A percentile compares a stretch with the other conserved stretches of the same genome.
phyloP scores from a whole-genome alignment of 2,888 invertebrate species.

The Teleogryllus oceanicus region DNA sequence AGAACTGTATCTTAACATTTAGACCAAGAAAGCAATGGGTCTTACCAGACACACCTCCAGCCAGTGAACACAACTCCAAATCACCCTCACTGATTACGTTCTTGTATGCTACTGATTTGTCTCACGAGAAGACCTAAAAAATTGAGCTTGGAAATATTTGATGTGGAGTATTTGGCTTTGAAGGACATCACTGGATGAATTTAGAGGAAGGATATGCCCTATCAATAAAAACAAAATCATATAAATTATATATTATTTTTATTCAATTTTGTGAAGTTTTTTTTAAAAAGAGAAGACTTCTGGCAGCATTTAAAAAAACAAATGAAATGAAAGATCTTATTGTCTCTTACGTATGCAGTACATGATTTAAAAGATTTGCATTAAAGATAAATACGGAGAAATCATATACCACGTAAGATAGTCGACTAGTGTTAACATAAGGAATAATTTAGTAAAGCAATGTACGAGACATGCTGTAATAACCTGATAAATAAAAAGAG shows the following conservation, averaged over 20 bases:
- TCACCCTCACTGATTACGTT: no score
- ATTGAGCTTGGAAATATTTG: no score
- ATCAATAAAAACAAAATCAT: not conserved
- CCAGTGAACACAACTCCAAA: no score
- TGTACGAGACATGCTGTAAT: not conserved
- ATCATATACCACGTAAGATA: not conserved
- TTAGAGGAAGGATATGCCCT: not conserved
- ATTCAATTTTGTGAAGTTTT: not conserved
- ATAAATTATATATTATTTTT: not conserved
- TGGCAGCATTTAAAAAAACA: constrained; percentile 18
- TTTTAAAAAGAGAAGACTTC: constrained; percentile 18
- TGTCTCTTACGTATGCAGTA: constrained; percentile 18
- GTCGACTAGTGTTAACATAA: constrained; percentile 18
- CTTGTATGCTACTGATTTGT: no score
- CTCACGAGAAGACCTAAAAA: no score
- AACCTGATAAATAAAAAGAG: not conserved
- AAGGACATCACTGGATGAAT: not conserved
- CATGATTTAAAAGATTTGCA: not conserved
- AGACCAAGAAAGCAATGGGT: no score
- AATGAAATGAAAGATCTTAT: not conserved
- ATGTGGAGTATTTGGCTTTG: no score
- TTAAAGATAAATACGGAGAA: not conserved
- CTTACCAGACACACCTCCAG: no score
- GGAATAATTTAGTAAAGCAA: constrained; percentile 11
- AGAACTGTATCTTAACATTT: no score